Evolutionary conservation across 1,140 invertebrate genomes (phyloP).

Genomic region (Homarus americanus): DNA sequence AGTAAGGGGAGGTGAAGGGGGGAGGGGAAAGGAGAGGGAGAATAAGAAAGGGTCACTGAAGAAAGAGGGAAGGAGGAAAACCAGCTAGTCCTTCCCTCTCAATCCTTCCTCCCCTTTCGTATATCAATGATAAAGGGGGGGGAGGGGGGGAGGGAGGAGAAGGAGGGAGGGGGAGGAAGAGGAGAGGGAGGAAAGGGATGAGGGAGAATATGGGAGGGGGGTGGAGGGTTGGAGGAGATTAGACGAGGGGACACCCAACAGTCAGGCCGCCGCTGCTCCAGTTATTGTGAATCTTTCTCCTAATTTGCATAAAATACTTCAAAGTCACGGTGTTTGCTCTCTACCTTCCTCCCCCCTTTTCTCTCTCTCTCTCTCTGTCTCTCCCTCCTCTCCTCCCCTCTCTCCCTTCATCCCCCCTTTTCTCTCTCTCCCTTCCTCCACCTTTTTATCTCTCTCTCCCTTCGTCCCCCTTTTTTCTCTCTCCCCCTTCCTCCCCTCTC

Average conservation of each 20-base stretch:
- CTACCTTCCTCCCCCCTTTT: neutral
- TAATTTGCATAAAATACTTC: neutral
- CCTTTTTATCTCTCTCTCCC: too few species aligned
- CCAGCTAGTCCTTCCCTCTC: too few species aligned
- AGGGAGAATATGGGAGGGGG: neutral
- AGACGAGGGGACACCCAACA: too few species aligned
- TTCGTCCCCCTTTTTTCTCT: too few species aligned
- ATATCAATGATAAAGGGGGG: too few species aligned
- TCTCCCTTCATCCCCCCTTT: neutral
- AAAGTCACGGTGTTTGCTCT: neutral
- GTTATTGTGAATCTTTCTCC: neutral
- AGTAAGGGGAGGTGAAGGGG: neutral
- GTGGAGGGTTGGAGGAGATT: neutral
- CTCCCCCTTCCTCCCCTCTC: too few species aligned
- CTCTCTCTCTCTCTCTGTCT: conserved; percentile 10
- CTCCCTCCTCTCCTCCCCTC: neutral
- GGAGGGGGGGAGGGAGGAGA: neutral
- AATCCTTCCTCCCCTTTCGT: too few species aligned
- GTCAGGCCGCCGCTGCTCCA: neutral
- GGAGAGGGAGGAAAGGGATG: neutral
- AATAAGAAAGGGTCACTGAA: neutral
- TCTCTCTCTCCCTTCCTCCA: conserved; percentile 19
- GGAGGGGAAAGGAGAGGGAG: neutral
- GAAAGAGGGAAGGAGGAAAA: neutral
- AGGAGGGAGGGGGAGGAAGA: neutral